Evolutionary conservation across 1,140 invertebrate genomes (phyloP).

Genomic region (Camponotus vicinus): DNA sequence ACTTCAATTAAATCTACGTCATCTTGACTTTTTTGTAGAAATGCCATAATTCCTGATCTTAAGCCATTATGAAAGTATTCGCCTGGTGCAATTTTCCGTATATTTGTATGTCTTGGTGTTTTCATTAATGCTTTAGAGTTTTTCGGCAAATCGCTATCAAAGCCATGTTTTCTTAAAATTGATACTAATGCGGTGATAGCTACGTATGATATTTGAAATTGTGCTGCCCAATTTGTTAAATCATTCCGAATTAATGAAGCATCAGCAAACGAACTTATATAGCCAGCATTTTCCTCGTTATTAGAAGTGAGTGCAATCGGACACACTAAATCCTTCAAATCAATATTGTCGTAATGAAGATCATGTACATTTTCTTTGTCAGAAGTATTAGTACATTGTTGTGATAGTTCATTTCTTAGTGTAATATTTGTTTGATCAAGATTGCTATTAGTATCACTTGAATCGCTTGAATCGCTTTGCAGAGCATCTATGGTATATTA

Average conservation of each 20-base stretch:
- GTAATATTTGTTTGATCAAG: not conserved
- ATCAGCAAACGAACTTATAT: not conserved
- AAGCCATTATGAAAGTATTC: constrained; percentile 9
- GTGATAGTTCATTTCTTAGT: constrained; percentile 3
- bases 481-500: not conserved
- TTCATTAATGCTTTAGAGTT: constrained; percentile 9
- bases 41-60: not conserved
- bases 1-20: not conserved
- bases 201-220: constrained; percentile 3
- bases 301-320: not conserved
- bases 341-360: not conserved
- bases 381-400: not conserved
- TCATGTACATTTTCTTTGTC: constrained; percentile 4
- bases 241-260: not conserved
- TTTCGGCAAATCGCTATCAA: constrained; percentile 6
- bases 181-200: not conserved
- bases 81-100: not conserved
- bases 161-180: not conserved
- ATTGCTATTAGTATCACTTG: not conserved
- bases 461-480: not conserved
- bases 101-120: constrained; percentile 5
- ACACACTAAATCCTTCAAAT: not conserved
- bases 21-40: constrained; percentile 3
- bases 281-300: not conserved
- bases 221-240: constrained; percentile 11